Evolutionary conservation across 2,888 invertebrate genomes (phyloP), one percentile per base, ranked within the genome.

Genomic region (Drosophila lacicola): DNA sequence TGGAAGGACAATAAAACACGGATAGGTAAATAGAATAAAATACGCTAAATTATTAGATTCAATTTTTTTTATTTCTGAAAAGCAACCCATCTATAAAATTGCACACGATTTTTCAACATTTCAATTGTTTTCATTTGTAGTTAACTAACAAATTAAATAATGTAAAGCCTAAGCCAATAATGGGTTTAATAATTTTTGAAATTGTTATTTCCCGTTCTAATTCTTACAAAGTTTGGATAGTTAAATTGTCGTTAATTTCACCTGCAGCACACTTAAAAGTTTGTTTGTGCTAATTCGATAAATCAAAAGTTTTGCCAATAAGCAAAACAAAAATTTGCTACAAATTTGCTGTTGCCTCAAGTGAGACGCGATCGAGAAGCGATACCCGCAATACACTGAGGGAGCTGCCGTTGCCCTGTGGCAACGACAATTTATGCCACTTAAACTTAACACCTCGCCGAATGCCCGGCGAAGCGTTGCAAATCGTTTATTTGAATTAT

Each of bases 401-500:
- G 41, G 29, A 39, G 11, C 29, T 44, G 33, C 1, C 39, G 49
- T 57, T 54, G 58, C 19, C 55, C 41, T 56, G 60, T 70, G 86
- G 45, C 80, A 66, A 62, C 60, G 33, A 71, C 79, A 74, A 79
- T 85, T 88, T 88, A 66, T 70, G 89, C 74, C 80, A 88, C 80
- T 83, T 83, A 80, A 80, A 80, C 55, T 83, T 83, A 82, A 88
- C 87, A 88, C 87, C 74, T 88, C 83, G 80, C 67, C 74, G 87
- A 86, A 65, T 88, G 74, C 72, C 42, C 51, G 77, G 11, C 83
- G 72, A 86, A 83, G 86, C 77, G 77, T 51, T 54, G 68, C 60
- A 73, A 88, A 77, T 88, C 86, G 86, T 88, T 88, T 86, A 82
- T 80, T 86, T 57, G 62, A 83, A 80, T 82, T 80, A 86, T 88